These are phyloP conservation scores for Hoplias malabaricus DNA, from an alignment of 2,113 vertebrate species.

Conservation along the genomic window DNA sequence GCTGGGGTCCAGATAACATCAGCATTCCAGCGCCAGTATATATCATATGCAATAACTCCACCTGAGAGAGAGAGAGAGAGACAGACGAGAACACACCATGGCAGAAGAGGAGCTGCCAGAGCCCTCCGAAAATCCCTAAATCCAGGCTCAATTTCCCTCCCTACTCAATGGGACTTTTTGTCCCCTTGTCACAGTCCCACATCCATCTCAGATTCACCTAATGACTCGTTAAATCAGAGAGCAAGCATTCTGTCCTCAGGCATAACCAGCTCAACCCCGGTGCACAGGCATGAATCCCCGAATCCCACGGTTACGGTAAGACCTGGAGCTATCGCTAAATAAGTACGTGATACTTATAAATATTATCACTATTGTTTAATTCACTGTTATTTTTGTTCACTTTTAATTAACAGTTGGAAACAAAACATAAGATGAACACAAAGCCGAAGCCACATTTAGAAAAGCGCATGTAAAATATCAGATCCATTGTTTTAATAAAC, in stretches of 20 bases:
- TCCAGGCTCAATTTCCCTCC: slow-evolving; percentile 35
- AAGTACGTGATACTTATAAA: too few species aligned
- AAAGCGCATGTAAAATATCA: too few species aligned
- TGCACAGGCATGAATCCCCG: too few species aligned
- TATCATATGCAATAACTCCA: slow-evolving; percentile 27
- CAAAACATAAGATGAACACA: too few species aligned
- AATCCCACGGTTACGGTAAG: too few species aligned
- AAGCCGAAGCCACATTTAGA: too few species aligned
- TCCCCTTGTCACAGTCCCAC: not conserved
- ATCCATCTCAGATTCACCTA: slow-evolving; percentile 31
- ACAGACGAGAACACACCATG: too few species aligned
- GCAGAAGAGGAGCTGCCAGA: slow-evolving; percentile 16
- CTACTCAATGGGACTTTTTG: slow-evolving; percentile 43
- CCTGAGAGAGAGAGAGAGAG: slow-evolving; percentile 32
- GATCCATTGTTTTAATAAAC: too few species aligned
- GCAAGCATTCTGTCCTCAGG: slow-evolving; percentile 37
- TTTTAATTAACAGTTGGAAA: too few species aligned
- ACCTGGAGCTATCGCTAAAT: too few species aligned
- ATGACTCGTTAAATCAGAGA: slow-evolving; percentile 41
- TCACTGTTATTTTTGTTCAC: too few species aligned
- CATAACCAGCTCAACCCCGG: not conserved
- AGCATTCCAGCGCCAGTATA: slow-evolving; percentile 28
- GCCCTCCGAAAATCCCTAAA: slow-evolving; percentile 44
- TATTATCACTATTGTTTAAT: too few species aligned
- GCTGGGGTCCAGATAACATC: slow-evolving; percentile 32